phyloP scores from a whole-genome alignment of 2,113 vertebrate genomes.

The Aptenodytes forsteri region DNA sequence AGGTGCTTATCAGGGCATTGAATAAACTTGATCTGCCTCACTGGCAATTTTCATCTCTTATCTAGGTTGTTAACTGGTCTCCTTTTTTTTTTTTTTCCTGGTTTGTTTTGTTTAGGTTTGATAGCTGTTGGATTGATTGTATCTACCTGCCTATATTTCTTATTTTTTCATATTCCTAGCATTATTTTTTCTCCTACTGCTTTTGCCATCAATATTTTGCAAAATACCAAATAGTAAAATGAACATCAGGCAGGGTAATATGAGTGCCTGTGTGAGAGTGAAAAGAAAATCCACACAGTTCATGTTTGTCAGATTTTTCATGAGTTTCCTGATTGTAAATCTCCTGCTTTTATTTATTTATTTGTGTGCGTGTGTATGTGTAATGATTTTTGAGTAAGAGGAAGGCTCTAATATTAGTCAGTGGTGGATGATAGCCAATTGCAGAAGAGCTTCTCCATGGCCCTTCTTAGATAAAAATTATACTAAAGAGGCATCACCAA shows the following conservation, averaged over 20 bases:
- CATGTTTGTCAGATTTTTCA: conserved; percentile 6
- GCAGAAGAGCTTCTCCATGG: neutral
- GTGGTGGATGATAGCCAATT: neutral
- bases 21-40: conserved; percentile 88
- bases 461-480: conserved; percentile 24
- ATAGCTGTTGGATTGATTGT: conserved; percentile 69
- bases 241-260: neutral
- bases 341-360: neutral
- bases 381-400: neutral
- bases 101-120: conserved; percentile 72
- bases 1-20: conserved; percentile 87
- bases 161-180: neutral
- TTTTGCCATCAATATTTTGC: conserved; percentile 48
- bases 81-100: conserved; percentile 38
- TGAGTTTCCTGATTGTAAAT: neutral
- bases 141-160: conserved; percentile 60
- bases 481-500: conserved; percentile 9
- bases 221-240: conserved; percentile 13
- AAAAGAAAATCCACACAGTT: neutral
- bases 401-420: neutral
- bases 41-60: conserved; percentile 87
- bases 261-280: neutral
- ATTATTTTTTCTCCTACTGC: conserved; percentile 23
- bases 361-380: neutral
- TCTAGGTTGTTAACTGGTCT: conserved; percentile 81